Conservation (phyloP, 1,140 invertebrate species). For the Habropoda laboriosa region DNA sequence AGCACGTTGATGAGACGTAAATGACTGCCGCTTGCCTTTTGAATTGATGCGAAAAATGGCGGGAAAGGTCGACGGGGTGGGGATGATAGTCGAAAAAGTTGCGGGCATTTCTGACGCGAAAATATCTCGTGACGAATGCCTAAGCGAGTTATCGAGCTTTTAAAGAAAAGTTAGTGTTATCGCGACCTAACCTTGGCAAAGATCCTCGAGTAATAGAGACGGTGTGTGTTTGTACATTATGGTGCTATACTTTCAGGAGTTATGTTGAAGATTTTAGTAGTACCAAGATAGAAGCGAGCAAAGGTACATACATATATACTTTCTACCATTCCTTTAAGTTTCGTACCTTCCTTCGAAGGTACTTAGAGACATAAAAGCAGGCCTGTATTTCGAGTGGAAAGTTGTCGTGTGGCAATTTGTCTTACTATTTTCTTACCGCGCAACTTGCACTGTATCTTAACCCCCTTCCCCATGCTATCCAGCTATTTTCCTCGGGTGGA, state of each 20-base stretch:
- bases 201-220: not conserved
- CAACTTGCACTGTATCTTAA: constrained; percentile 13
- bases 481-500: constrained; percentile 37
- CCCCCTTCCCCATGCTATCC: not conserved
- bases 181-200: too few relatives aligned
- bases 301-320: too few relatives aligned
- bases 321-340: constrained; percentile 4
- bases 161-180: not conserved
- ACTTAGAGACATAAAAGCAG: constrained; percentile 29
- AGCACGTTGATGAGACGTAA: not conserved
- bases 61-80: not conserved
- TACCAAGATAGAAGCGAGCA: not conserved
- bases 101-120: not conserved
- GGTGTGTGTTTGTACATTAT: not conserved
- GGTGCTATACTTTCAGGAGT: not conserved
- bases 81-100: not conserved
- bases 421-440: constrained; percentile 41
- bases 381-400: constrained; percentile 16
- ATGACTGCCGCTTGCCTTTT: too few relatives aligned
- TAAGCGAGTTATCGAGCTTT: not conserved
- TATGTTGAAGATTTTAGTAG: not conserved
- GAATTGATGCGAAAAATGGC: not conserved
- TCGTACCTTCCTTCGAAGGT: constrained; percentile 18
- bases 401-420: constrained; percentile 37
- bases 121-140: not conserved